Evolutionary conservation across 2,888 invertebrate genomes (phyloP).

Genomic region (Cryptocephalus primarius): DNA sequence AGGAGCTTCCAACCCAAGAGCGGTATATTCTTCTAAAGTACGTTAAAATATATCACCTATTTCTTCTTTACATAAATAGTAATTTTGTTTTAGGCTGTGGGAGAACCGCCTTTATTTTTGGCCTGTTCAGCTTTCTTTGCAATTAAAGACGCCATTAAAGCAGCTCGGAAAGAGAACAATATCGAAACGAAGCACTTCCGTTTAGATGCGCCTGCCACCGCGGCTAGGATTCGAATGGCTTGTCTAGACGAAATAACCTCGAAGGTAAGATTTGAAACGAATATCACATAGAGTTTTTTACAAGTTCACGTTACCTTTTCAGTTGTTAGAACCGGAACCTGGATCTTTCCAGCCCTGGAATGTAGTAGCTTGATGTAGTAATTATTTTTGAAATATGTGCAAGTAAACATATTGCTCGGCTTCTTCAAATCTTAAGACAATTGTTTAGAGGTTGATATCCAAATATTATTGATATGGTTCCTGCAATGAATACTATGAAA

Average conservation of each 20-base stretch:
- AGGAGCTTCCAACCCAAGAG: slow-evolving; percentile 80
- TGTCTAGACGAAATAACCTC: slow-evolving; percentile 74
- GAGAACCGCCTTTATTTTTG: slow-evolving; percentile 89
- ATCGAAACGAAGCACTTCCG: slow-evolving; percentile 44
- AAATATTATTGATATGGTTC: too few species aligned
- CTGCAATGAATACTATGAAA: too few species aligned
- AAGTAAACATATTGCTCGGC: not conserved
- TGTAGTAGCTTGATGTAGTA: slow-evolving; percentile 28
- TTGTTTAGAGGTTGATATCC: too few species aligned
- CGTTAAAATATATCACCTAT: slow-evolving; percentile 5
- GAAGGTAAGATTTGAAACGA: slow-evolving; percentile 45
- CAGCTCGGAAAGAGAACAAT: slow-evolving; percentile 64
- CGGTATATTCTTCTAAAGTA: slow-evolving; percentile 93
- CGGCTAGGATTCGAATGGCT: slow-evolving; percentile 80
- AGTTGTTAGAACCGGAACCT: slow-evolving; percentile 46
- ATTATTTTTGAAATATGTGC: not conserved
- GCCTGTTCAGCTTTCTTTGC: slow-evolving; percentile 85
- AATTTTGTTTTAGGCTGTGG: slow-evolving; percentile 60
- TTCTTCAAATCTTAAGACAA: too few species aligned
- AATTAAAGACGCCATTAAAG: slow-evolving; percentile 74
- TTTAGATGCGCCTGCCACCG: slow-evolving; percentile 77
- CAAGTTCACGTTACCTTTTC: slow-evolving; percentile 23
- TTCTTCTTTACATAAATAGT: not conserved
- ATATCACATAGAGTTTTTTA: not conserved
- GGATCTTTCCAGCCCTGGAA: slow-evolving; percentile 55